Conservation (phyloP, 2,797 vertebrate species). For the Sebastes hubbsi region DNA sequence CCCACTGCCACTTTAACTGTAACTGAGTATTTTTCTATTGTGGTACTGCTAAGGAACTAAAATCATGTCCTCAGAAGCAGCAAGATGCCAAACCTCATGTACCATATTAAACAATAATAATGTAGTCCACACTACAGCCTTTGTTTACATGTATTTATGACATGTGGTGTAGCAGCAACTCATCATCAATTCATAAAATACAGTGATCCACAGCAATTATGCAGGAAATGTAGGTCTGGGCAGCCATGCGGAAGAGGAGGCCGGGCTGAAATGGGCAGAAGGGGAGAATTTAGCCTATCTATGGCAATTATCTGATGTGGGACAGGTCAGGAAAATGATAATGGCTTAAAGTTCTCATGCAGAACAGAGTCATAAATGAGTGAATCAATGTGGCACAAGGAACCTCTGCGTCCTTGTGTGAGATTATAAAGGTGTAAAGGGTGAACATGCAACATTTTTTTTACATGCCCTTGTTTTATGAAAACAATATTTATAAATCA, state of each 20-base stretch:
- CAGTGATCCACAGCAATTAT: slow-evolving; percentile 33
- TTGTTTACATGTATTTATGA: slow-evolving; percentile 31
- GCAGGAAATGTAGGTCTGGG: slow-evolving; percentile 57
- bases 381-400: slow-evolving; percentile 49
- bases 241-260: slow-evolving; percentile 49
- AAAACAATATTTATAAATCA: slow-evolving; percentile 17
- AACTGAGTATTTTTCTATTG: neutral
- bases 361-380: slow-evolving; percentile 67
- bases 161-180: slow-evolving; percentile 1
- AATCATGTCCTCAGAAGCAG: neutral
- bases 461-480: neutral
- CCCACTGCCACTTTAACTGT: neutral
- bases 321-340: slow-evolving; percentile 67
- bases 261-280: slow-evolving; percentile 45
- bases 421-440: slow-evolving; percentile 27
- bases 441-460: slow-evolving; percentile 7
- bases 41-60: neutral
- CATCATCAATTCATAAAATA: slow-evolving; percentile 42
- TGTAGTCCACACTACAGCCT: neutral
- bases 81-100: neutral
- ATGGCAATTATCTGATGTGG: slow-evolving; percentile 69
- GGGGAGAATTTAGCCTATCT: slow-evolving; percentile 59
- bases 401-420: slow-evolving; percentile 17
- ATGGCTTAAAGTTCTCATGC: slow-evolving; percentile 65
- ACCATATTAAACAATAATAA: neutral